Base-by-base conservation (phyloP, 2,797 vertebrate species). In the Adrianichthys oophorus region DNA sequence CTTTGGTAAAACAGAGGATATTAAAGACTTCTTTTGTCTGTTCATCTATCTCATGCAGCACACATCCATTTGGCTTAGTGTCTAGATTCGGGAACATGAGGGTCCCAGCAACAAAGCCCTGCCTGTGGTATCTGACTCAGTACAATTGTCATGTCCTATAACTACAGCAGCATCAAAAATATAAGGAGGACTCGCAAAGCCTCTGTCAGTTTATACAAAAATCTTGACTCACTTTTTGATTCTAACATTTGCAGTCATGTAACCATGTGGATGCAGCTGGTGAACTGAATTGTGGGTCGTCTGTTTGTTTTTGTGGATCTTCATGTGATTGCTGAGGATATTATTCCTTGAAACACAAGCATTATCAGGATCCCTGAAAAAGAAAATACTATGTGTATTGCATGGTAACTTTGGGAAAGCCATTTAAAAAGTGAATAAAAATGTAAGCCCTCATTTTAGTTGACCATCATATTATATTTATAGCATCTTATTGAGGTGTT, bases 61-160 rank as follows among this genome's bases (percentile, higher is more conserved):
- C 40, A 42, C 48, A 55, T 57, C 57, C 17, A 56, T 72, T 41
- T 74, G 70, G 68, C 64, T 65, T 65, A 62, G 19, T 53, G 15
- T 24, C 43, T 50, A 55, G 24, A 59, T 58, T 68, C 65, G 64
- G 68, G 55, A 49, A 23, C 45, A 19, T 8, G 51, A 58, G 40
- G 66, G 55, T 65, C 57, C 67, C 78, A 81, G 75, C 64, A 59
- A 52, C 67, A 77, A 68, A 74, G 58, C 58, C 1, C 15, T 4
- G 76, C 72, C 72, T 4, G 15, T 64, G 68, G 80, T 63, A 60
- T 68, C 52, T 83, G 78, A 74, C 74, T 83, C 80, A 74, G 57
- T 16, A 18, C 64, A 37, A 37, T 37, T 37, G 32, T 37, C 32
- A 37, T 37, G 32, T 37, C 32, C 32, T 56, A 42, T 56, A 65